Base-by-base conservation (phyloP, 92 coral and sea anemone genomes). In the Zoanthus gigantus region DNA sequence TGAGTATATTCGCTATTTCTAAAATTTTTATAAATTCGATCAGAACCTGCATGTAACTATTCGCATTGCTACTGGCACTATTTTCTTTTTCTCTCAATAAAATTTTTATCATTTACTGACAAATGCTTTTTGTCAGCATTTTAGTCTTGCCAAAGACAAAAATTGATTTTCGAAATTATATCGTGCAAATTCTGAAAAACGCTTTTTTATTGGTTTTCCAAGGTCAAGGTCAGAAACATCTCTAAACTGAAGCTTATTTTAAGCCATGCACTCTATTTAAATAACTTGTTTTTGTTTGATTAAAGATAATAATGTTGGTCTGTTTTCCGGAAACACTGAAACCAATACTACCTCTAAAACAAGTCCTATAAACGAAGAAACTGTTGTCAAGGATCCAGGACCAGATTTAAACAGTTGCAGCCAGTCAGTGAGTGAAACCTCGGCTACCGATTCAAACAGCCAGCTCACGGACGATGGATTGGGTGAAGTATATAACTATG, bases 361-460 rank as follows among this genome's bases (percentile, higher is more conserved):
- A 13, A 81, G 23, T 45, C 42, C 52, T 5, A 32, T 47, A 48
- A 81, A 81, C 30, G 85, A 81, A 81, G 74, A 45, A 67, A 81
- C 17, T 69, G 46, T 13, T 16, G 58, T 32, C 28, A 81, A 81
- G 71, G 46, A 16, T 66, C 63, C 44, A 5, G 85, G 16, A 46
- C 75, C 71, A 32, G 85, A 81, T 45, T 47, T 81, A 60, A 60
- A 66, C 74, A 67, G 18, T 66, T 81, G 85, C 47, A 81, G 75
- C 28, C 85, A 65, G 75, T 81, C 85, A 65, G 73, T 29, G 61
- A 81, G 85, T 81, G 85, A 81, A 81, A 66, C 75, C 5, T 77
- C 82, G 12, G 54, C 48, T 13, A 45, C 45, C 29, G 85, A 67
- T 67, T 81, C 85, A 66, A 81, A 54, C 76, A 65, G 85, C 75